A percentile compares a stretch with the other conserved stretches of the same genome.
Evolutionary conservation across 2,797 vertebrate species (phyloP).

Genomic region (Simalia tracyae): DNA sequence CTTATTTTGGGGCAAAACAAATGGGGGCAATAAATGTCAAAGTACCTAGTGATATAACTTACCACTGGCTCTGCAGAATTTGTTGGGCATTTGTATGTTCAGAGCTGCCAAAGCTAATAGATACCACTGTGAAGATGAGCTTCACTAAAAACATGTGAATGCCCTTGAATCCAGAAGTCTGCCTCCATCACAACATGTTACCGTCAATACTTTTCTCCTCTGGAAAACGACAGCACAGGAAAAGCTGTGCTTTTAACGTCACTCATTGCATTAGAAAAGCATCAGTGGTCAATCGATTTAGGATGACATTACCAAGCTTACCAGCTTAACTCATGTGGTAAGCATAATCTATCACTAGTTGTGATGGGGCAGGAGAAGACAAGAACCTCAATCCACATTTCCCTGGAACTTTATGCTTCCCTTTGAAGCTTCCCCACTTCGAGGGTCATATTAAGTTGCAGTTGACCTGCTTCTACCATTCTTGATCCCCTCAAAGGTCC

Average conservation of each 20-base stretch:
- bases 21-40: conserved; percentile 25
- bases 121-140: neutral
- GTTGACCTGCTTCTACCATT: neutral
- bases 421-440: neutral
- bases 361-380: neutral
- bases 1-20: conserved; percentile 17
- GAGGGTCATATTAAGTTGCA: neutral
- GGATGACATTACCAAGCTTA: neutral
- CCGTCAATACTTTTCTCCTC: neutral
- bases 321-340: neutral
- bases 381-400: neutral
- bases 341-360: neutral
- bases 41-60: conserved; percentile 14
- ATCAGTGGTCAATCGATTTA: neutral
- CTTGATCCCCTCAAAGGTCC: neutral
- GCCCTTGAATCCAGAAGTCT: neutral
- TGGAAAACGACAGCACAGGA: conserved; percentile 4
- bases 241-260: conserved; percentile 13
- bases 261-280: neutral
- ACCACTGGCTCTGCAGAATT: neutral
- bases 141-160: neutral
- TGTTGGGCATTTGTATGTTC: conserved; percentile 19
- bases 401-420: neutral
- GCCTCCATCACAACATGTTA: rapidly evolving
- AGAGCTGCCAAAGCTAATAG: neutral